Evolutionary conservation across 2,888 invertebrate genomes (phyloP), one percentile per base, ranked within the genome.

Genomic region (Drosophila suboccidentalis): DNA sequence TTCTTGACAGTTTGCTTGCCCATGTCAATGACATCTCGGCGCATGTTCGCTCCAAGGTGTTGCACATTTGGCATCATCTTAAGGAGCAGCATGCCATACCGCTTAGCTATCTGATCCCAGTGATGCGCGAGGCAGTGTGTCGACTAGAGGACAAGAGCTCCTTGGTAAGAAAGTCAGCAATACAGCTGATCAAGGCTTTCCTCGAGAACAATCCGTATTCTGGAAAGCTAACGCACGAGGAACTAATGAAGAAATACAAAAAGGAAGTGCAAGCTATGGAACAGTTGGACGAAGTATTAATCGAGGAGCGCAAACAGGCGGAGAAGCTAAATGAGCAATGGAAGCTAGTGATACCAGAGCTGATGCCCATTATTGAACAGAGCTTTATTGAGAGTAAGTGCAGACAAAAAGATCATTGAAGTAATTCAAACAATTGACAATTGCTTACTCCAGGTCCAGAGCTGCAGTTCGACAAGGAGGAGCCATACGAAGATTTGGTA

Each of bases 11-110:
- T 89, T 92, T 98, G 15, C 94, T 96, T 86, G 96, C 97, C 43
- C 98, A 98, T 90, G 94, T 98, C 59, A 95, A 96, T 76, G 99
- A 99, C 90, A 92, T 94, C 3, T 96, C 97, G 51, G 97, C 98
- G 0, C 96, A 96, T 90, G 98, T 98, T 0, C 94, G 99, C 26
- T 95, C 97, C 26, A 97, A 96, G 94, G 96, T 96, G 65, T 78
- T 98, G 39, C 96, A 97, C 91, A 95, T 97, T 72, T 97, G 97
- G 97, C 94, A 95, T 77, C 94, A 95, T 50, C 94, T 99, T 66
- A 96, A 97, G 82, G 94, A 95, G 58, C 96, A 96, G 82, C 95
- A 96, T 88, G 96, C 96, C 3, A 95, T 98, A 44, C 98, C 98
- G 0, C 93, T 97, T 46, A 93, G 93, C 6, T 94, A 95, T 66